Evolutionary conservation across 2,797 vertebrate genomes (phyloP), one percentile per base, ranked within the genome.

Genomic region (Semotilus atromaculatus): DNA sequence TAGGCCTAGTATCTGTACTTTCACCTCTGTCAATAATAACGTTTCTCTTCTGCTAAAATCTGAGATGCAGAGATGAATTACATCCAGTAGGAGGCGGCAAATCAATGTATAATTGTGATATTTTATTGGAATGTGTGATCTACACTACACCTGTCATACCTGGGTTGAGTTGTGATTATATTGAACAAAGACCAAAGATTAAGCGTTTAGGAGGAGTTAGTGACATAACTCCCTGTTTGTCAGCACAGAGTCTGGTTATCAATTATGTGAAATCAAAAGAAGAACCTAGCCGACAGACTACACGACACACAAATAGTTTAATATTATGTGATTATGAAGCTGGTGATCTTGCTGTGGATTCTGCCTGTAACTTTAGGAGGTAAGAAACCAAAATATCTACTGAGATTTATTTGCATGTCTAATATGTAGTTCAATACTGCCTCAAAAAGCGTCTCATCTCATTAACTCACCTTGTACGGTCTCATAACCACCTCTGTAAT

Each of bases 311-410:
- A 53, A 53, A 53, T 74, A 5, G n/a, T 60, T 75, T 48, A 21
- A 19, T 36, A 53, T 3, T 51, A 75, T 67, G 45, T 10, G 26
- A 86, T 1, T 18, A 86, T 86, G 86, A 76, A 80, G 68, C 43
- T 58, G 29, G 5, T 86, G 29, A n/a, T 66, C 5, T 43, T 87
- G 18, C 29, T 89, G 23, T 86, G 81, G 81, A 45, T 29, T n/a
- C 62, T 87, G 1, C 8, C 60, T 70, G 40, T 84, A 67, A 84
- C n/a, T 48, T 21, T 21, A 10, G 51, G 64, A 60, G 86, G 86
- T 89, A 74, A 87, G 85, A 34, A 86, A 43, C 40, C 7, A 53
- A 55, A 55, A 31, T 38, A 31, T 58, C 2, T 23, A 70, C 10
- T 64, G 29, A 43, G 2, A 21, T 58, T 62, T 79, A 9, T 71